phyloP scores from a whole-genome alignment of 2,797 vertebrate genomes.

The Danio tinwini region DNA sequence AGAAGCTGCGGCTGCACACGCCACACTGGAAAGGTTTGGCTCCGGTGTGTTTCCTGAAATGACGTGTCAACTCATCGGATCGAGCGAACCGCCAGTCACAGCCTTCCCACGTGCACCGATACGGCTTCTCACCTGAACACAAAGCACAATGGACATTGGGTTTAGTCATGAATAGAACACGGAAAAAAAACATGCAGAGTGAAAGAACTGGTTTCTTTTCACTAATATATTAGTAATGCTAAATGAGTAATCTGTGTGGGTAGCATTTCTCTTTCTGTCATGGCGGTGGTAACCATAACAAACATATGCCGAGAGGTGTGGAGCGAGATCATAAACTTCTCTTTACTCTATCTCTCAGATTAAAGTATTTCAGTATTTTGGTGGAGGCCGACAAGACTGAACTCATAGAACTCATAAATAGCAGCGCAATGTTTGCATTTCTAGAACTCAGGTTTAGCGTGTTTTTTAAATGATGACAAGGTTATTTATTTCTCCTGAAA shows the following conservation, averaged over 20 bases:
- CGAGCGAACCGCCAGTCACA: slow-evolving; percentile 98
- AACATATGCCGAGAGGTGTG: slow-evolving; percentile 35
- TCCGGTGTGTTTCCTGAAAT: slow-evolving; percentile 97
- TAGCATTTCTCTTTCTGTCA: slow-evolving; percentile 4
- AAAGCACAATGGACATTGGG: slow-evolving; percentile 12
- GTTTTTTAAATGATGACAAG: slow-evolving; percentile 39
- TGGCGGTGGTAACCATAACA: slow-evolving; percentile 43
- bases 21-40: slow-evolving; percentile 98
- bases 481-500: slow-evolving; percentile 21
- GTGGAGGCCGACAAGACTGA: slow-evolving; percentile 51
- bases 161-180: not conserved
- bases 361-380: slow-evolving; percentile 36
- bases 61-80: slow-evolving; percentile 95
- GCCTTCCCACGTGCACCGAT: slow-evolving; percentile 97
- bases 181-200: slow-evolving; percentile 19
- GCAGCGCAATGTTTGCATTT: slow-evolving; percentile 51
- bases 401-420: slow-evolving; percentile 41
- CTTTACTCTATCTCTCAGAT: slow-evolving; percentile 40
- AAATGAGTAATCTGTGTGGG: slow-evolving; percentile 26
- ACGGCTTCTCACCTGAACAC: slow-evolving; percentile 93
- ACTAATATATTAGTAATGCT: slow-evolving; percentile 23
- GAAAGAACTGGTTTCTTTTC: slow-evolving; percentile 24
- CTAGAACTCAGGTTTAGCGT: slow-evolving; percentile 44
- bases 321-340: slow-evolving; percentile 21
- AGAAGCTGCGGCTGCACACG: slow-evolving; percentile 97